These are phyloP conservation scores for Buteo buteo DNA, from an alignment of 2,113 vertebrate species.

Conservation along the genomic window DNA sequence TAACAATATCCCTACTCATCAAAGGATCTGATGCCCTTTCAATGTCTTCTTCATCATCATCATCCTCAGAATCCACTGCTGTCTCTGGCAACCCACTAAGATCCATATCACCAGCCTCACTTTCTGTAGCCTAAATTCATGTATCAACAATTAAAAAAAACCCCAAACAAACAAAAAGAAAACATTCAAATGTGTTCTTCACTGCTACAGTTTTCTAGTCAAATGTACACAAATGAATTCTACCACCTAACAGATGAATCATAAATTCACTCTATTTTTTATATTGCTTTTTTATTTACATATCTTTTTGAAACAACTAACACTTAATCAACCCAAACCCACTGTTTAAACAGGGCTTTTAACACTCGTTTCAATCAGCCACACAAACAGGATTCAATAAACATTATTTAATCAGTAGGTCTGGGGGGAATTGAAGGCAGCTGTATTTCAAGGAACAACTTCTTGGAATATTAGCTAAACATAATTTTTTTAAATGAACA, in stretches of 20 bases:
- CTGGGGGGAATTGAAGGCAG: not conserved
- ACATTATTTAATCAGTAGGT: not conserved
- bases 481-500: not conserved
- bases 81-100: conserved; percentile 96
- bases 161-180: not conserved
- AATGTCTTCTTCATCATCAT: conserved; percentile 98
- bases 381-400: not conserved
- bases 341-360: not conserved
- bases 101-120: conserved; percentile 98
- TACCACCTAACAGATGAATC: not conserved
- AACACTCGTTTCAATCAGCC: not conserved
- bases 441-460: not conserved
- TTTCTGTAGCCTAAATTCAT: conserved; percentile 88
- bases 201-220: not conserved
- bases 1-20: conserved; percentile 96
- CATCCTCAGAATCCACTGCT: conserved; percentile 98
- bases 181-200: not conserved
- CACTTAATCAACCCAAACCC: not conserved
- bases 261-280: not conserved
- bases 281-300: not conserved
- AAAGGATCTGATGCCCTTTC: conserved; percentile 94
- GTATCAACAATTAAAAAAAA: not conserved
- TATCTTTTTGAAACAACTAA: not conserved
- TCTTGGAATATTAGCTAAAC: not conserved
- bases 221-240: not conserved